Conservation (phyloP, 2,797 vertebrate species). For the Ambastaia sidthimunki region DNA sequence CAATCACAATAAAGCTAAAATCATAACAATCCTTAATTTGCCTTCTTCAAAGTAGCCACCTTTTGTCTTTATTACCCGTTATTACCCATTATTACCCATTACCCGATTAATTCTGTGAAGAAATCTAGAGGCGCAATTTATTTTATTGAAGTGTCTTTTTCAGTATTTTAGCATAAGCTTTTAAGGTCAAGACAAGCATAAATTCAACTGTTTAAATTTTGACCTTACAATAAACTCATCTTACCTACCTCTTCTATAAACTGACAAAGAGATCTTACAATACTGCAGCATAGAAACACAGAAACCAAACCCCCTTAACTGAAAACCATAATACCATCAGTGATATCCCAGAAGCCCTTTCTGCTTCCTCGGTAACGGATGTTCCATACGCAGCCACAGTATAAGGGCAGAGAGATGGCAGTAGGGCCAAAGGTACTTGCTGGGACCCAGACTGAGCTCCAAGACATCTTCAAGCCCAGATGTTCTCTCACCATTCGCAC, state of each 20-base stretch:
- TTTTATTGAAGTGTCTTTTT: too few species aligned
- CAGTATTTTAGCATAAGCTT: too few species aligned
- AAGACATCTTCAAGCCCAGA: constrained; percentile 35
- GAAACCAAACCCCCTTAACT: not conserved
- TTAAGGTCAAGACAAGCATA: not conserved
- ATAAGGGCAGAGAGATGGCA: constrained; percentile 5
- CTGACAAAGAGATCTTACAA: not conserved
- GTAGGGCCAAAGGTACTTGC: constrained; percentile 32
- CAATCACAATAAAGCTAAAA: too few species aligned
- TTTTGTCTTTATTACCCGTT: too few species aligned
- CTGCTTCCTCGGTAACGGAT: not conserved
- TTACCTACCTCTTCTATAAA: not conserved
- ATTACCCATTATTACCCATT: too few species aligned
- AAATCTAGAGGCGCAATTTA: too few species aligned
- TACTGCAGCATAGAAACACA: not conserved
- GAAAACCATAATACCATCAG: not conserved
- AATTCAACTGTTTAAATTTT: too few species aligned
- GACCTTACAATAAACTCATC: not conserved
- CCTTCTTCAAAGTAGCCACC: too few species aligned
- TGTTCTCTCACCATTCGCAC: constrained; percentile 28
- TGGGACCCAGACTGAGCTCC: constrained; percentile 20
- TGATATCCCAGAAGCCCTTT: not conserved
- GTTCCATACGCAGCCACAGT: not conserved
- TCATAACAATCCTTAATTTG: too few species aligned
- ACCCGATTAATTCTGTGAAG: too few species aligned